These are phyloP conservation scores for Corythornis leucogaster DNA, from an alignment of 2,797 vertebrate species.

Conservation along the genomic window DNA sequence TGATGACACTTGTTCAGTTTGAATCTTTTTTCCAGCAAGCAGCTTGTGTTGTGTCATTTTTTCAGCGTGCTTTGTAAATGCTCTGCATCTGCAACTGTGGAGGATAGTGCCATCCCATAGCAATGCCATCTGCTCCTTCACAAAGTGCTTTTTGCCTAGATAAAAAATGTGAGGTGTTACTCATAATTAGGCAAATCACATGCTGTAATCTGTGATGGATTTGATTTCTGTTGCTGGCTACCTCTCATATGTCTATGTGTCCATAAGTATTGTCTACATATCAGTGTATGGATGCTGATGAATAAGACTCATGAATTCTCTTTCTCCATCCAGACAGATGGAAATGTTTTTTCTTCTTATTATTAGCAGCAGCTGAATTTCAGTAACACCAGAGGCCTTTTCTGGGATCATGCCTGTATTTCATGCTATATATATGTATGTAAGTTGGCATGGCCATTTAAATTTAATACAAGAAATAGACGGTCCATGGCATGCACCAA, in stretches of 20 bases:
- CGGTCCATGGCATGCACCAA: conserved; percentile 11
- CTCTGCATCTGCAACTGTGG: conserved; percentile 72
- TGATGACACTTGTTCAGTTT: conserved; percentile 61
- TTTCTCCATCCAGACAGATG: conserved; percentile 47
- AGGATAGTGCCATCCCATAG: conserved; percentile 62
- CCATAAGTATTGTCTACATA: conserved; percentile 58
- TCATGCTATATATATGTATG: background rate
- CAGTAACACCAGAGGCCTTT: conserved; percentile 42
- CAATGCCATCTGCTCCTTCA: conserved; percentile 72
- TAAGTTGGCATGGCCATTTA: conserved; percentile 21
- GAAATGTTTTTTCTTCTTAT: conserved; percentile 56
- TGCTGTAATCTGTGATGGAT: conserved; percentile 69
- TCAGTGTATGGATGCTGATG: conserved; percentile 57
- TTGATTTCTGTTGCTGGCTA: conserved; percentile 52
- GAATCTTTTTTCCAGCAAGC: conserved; percentile 64
- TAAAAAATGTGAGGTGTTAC: conserved; percentile 70
- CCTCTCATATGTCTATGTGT: conserved; percentile 31
- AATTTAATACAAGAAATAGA: conserved; percentile 39
- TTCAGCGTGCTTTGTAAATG: conserved; percentile 42
- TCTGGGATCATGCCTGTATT: conserved; percentile 20
- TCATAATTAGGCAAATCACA: conserved; percentile 74
- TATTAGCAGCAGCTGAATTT: conserved; percentile 60
- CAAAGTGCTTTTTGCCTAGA: conserved; percentile 64
- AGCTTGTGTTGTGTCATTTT: conserved; percentile 69
- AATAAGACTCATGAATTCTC: conserved; percentile 52